Evolutionary conservation across 2,888 invertebrate genomes (phyloP), one percentile per base, ranked within the genome.

Genomic region (Conus canariensis): DNA sequence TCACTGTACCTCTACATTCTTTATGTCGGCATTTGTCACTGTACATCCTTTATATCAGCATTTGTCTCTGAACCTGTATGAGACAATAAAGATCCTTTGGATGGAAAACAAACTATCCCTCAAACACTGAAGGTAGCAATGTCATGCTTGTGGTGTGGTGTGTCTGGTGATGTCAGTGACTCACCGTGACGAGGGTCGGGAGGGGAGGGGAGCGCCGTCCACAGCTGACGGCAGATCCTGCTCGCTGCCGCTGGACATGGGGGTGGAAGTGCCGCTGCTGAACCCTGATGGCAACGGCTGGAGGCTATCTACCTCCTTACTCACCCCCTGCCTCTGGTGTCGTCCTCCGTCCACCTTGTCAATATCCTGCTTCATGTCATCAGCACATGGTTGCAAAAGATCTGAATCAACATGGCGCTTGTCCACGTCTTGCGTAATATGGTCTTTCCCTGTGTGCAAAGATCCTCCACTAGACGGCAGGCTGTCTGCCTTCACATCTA

Each of bases 171-270:
- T 45, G 45, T 45, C 45, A 4, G 30, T 0, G 1, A 30, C 74
- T 89, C 14, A 89, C 74, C 89, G 64, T 8, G 85, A 22, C 4
- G 89, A 60, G 19, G 85, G 85, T 22, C 74, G 56, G 56, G 85
- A 85, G 16, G 85, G 59, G 16, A 67, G n/a, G 5, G 19, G 45
- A 22, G 59, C 14, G 25, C 4, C n/a, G 9, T 89, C 74, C 56
- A 88, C 19, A 30, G 89, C 83, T 0, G 87, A 88, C 4, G 93
- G 90, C 64, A 64, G 16, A 16, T 93, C 94, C 14, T 87, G 91
- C 60, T 94, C 94, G 92, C 93, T 93, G 25, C 92, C 93, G 91
- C 93, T 93, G 56, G 93, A 93, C 22, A 90, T 88, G 9, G 94
- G 93, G 2, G 94, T 93, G 58, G 90, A 85, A 90, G 92, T 64